Percentiles rank a stretch among this genome's conserved stretches.
Evolutionary conservation across 2,888 invertebrate genomes (phyloP).

Genomic region (Malthinus flaveolus): DNA sequence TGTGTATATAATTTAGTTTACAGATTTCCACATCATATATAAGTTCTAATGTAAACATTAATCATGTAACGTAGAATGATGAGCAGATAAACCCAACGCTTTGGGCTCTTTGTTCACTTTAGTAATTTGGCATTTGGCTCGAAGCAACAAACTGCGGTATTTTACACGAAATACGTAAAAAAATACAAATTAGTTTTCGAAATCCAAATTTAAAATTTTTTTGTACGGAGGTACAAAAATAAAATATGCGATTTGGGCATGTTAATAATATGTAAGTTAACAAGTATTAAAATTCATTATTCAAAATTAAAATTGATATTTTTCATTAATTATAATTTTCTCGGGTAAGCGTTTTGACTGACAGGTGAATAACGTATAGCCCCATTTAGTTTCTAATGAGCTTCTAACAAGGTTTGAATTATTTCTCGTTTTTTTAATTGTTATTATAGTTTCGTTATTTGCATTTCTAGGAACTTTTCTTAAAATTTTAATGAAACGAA

Average conservation of each 20-base stretch:
- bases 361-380: slow-evolving; percentile 11
- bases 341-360: slow-evolving; percentile 9
- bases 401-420: background rate
- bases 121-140: slow-evolving; percentile 6
- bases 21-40: slow-evolving; percentile 7
- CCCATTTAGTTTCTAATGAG: slow-evolving; percentile 15
- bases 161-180: slow-evolving; percentile 1
- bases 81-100: slow-evolving; percentile 4
- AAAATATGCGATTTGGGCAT: background rate
- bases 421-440: too few relatives aligned
- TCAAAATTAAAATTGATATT: slow-evolving; percentile 18
- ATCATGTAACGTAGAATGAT: slow-evolving; percentile 5
- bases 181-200: background rate
- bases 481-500: too few relatives aligned
- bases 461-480: too few relatives aligned
- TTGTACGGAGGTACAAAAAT: background rate
- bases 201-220: background rate
- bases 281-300: slow-evolving; percentile 5
- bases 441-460: too few relatives aligned
- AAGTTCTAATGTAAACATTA: slow-evolving; percentile 6
- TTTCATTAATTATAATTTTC: slow-evolving; percentile 9
- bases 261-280: background rate
- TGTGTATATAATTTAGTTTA: slow-evolving; percentile 1
- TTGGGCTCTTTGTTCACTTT: slow-evolving; percentile 6
- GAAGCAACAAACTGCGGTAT: slow-evolving; percentile 4